These are phyloP conservation scores for Nematopogon swammerdamellus DNA, from an alignment of 2,888 invertebrate species.

Conservation along the genomic window DNA sequence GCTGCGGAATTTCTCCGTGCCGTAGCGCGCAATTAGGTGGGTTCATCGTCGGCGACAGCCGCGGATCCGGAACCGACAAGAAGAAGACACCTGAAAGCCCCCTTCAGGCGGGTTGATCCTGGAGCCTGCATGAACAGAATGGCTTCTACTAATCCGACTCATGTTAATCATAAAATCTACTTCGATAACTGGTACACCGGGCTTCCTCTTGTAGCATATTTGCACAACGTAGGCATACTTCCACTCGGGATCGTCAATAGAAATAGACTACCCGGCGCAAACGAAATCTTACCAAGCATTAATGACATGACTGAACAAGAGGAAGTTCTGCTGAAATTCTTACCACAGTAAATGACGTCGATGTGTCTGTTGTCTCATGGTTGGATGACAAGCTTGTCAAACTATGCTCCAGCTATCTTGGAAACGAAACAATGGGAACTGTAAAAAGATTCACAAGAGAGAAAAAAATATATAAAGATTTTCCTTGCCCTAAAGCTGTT, in stretches of 20 bases:
- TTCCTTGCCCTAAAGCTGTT: slow-evolving; percentile 3
- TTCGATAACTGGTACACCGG: slow-evolving; percentile 14
- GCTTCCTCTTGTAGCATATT: slow-evolving; percentile 9
- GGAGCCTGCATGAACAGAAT: too few species aligned
- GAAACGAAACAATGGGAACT: too few species aligned
- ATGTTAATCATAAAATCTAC: slow-evolving; percentile 13
- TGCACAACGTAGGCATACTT: slow-evolving; percentile 3
- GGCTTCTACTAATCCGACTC: slow-evolving; percentile 7
- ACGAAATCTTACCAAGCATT: slow-evolving; percentile 2
- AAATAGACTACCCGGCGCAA: slow-evolving; percentile 3
- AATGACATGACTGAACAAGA: slow-evolving; percentile 7
- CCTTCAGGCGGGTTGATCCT: too few species aligned
- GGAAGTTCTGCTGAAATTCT: slow-evolving; percentile 9
- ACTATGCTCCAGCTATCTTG: slow-evolving; percentile 2
- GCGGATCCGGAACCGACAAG: too few species aligned
- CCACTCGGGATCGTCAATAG: neutral
- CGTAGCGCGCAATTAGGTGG: too few species aligned
- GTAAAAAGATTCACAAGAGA: neutral
- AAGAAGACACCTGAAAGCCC: too few species aligned
- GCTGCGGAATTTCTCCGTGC: too few species aligned
- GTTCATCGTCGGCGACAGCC: too few species aligned
- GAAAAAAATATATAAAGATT: neutral
- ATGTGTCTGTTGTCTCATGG: slow-evolving; percentile 3
- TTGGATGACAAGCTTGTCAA: neutral
- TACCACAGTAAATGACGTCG: slow-evolving; percentile 6